Evolutionary conservation across 1,140 invertebrate species (phyloP), one percentile per base, ranked within the genome.

Genomic region (Diprion similis): DNA sequence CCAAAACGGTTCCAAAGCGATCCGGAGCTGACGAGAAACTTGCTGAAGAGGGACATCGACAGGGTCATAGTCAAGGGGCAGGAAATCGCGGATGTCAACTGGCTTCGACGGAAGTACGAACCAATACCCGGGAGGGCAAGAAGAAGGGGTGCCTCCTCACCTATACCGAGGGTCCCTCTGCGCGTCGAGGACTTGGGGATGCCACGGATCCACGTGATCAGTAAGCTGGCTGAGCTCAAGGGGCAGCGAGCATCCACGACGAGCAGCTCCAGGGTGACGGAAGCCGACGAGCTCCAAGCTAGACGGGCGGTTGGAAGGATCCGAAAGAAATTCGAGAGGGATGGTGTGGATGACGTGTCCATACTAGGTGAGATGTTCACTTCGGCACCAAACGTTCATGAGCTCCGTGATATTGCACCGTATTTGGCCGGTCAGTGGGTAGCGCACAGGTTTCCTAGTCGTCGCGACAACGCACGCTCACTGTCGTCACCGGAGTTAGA

Each of bases 161-260:
- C 93, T 0, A 91, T 93, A 47, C 89, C 90, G 0, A 88, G 91
- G n/a, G 83, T 90, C 15, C 92, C 92, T 37, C 84, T 94, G 45
- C 87, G 90, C n/a, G 86, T 89, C 1, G 92, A 92, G 64, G 92
- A 95, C 80, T 89, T 94, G 7, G 92, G 92, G 67, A 95, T 96
- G 94, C 95, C 95, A 0, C 94, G 94, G 80, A 96, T 96, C 48
- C 95, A 97, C 81, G 92, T 96, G 1, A 96, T 96, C 76, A 95
- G 94, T 79, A 95, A 95, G 85, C 91, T 94, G 24, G 95, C 94
- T 0, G 90, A 91, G 7, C 83, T 96, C 51, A 92, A 93, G 65
- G 89, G 89, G 15, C 81, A 66, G 78, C 82, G 19, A 85, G n/a
- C 76, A 70, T 74, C 85, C 18, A 81, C 85, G 74, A 86, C 83